Conservation (phyloP, 2,113 vertebrate genomes). For the Labeo catla region DNA sequence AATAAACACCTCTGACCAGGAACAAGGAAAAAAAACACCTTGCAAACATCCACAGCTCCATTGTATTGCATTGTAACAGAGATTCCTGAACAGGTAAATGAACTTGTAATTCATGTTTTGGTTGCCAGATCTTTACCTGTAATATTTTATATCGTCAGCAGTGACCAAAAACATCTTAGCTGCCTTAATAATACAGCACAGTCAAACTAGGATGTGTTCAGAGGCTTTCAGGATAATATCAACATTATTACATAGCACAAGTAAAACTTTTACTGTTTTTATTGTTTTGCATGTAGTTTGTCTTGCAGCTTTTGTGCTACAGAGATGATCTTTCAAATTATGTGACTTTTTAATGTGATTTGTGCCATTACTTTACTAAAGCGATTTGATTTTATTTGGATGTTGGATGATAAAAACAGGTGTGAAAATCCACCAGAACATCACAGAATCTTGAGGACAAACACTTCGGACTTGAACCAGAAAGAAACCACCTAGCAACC, state of each 20-base stretch:
- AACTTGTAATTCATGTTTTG: background rate
- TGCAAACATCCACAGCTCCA: no score
- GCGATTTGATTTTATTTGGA: background rate
- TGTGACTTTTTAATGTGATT: background rate
- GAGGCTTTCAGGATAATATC: conserved; percentile 38
- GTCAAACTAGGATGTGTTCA: conserved; percentile 39
- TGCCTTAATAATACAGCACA: background rate
- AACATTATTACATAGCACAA: background rate
- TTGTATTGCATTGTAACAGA: background rate
- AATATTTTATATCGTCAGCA: background rate
- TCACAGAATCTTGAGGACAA: background rate
- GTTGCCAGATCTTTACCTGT: background rate
- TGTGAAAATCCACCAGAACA: background rate
- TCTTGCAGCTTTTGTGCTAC: background rate
- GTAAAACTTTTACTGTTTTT: background rate
- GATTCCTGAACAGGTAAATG: background rate
- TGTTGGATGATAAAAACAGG: background rate
- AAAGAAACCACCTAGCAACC: no score
- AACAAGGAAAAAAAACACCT: no score
- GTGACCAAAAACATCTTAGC: background rate
- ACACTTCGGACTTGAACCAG: background rate
- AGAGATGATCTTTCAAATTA: background rate
- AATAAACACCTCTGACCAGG: background rate
- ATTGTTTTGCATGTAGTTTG: background rate
- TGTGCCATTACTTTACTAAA: background rate